Evolutionary conservation across 2,888 invertebrate species (phyloP).

Genomic region (Gortyna flavago): DNA sequence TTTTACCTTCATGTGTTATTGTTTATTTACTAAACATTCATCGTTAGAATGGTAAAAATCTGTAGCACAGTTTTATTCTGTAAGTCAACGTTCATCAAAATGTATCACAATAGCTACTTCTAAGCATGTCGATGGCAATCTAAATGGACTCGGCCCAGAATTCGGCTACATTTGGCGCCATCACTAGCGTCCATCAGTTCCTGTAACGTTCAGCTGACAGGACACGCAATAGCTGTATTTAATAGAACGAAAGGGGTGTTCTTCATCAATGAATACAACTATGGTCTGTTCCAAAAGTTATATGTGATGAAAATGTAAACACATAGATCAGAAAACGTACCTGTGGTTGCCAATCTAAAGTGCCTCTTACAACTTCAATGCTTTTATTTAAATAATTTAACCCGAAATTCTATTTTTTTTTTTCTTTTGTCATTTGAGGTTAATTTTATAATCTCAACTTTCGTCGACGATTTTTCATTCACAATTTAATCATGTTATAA

Average conservation of each 20-base stretch:
- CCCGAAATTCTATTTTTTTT: not conserved
- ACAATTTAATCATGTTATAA: not conserved
- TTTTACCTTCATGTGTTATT: constrained; percentile 30
- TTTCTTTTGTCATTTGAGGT: not conserved
- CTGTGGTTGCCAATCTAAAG: not conserved
- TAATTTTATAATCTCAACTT: not conserved
- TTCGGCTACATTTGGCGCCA: not conserved
- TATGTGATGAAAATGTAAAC: not conserved
- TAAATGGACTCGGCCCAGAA: not conserved
- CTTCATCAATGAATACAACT: not conserved
- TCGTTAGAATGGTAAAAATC: not conserved
- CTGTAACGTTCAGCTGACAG: not conserved
- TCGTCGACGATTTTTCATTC: not conserved
- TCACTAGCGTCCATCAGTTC: not conserved
- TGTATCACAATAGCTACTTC: not conserved
- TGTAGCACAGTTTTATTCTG: not conserved
- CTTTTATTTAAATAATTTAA: not conserved
- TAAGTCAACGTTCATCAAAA: not conserved
- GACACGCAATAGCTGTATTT: not conserved
- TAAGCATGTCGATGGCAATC: not conserved
- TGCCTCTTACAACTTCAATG: not conserved
- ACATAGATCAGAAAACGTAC: not conserved
- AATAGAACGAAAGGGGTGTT: not conserved
- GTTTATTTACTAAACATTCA: constrained; percentile 21
- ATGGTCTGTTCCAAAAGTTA: not conserved